Percentiles rank a stretch among this genome's conserved stretches.
Conservation (phyloP, 2,888 invertebrate species). For the Melanostoma scalare region DNA sequence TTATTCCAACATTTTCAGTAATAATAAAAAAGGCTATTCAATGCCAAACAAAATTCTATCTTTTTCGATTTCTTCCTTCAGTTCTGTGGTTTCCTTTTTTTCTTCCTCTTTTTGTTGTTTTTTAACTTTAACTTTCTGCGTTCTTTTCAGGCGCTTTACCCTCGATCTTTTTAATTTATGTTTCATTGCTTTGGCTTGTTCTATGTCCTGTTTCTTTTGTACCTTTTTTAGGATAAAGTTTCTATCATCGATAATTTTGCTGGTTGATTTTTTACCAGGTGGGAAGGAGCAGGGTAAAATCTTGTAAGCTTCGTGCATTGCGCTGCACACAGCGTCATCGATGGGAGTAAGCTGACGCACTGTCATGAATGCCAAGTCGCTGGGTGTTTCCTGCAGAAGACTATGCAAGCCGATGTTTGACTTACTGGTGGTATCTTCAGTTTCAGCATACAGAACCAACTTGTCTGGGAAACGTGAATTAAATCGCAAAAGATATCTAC, state of each 20-base stretch:
- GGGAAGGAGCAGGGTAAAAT: constrained; percentile 77
- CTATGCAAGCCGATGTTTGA: constrained; percentile 74
- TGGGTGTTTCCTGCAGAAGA: constrained; percentile 74
- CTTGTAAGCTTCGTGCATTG: constrained; percentile 75
- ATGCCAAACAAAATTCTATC: constrained; percentile 54
- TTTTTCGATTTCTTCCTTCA: constrained; percentile 44
- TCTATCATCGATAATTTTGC: constrained; percentile 46
- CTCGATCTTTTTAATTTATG: not conserved
- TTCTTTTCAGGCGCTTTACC: constrained; percentile 27
- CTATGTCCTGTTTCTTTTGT: constrained; percentile 1
- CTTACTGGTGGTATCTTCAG: constrained; percentile 71
- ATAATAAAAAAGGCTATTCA: not conserved
- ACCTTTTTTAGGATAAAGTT: constrained; percentile 32
- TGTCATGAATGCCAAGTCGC: constrained; percentile 76
- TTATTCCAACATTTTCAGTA: not conserved
- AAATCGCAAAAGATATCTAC: constrained; percentile 77
- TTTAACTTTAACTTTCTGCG: constrained; percentile 1
- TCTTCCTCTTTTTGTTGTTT: constrained; percentile 8
- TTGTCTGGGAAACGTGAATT: constrained; percentile 76
- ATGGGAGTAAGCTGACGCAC: constrained; percentile 76
- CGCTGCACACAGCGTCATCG: constrained; percentile 75
- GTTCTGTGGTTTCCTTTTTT: constrained; percentile 24
- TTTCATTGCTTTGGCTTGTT: not conserved
- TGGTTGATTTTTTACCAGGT: constrained; percentile 7
- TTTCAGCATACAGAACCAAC: constrained; percentile 76